Evolutionary conservation across 30 jellyfish, hydroid and myxozoan species (phyloP), one percentile per base, ranked within the genome.

Genomic region (Turritopsis dohrnii): DNA sequence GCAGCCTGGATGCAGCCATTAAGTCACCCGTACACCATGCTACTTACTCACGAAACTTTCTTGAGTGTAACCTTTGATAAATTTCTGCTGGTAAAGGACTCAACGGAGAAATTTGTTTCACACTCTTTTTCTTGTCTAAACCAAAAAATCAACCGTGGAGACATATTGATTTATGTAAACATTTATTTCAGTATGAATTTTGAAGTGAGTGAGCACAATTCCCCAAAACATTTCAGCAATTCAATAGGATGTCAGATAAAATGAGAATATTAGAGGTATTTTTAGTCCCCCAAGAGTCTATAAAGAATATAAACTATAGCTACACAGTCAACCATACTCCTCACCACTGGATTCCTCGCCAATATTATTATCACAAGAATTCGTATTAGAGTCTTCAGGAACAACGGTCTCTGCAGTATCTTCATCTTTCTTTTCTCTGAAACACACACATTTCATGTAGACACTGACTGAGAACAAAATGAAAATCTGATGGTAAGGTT

Each of bases 21-120:
- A n/a, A n/a, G 73, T 60, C 22, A 18, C 19, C 21, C 73, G 21
- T 60, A 60, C 73, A 60, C 19, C 73, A 60, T 0, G 73, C 21
- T 60, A 84, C 96, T 74, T 83, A 93, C 98, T 84, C 96, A 81
- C 98, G 72, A 72, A 93, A 93, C 71, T 88, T 93, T 86, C 98
- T 81, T 30, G 92, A 83, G 74, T 93, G 98, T 1, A 93, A 24
- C 66, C 77, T 81, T 75, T 85, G 52, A 54, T 79, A 30, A 26
- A 88, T 69, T 19, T 77, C 85, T 26, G 74, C 71, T 7, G 98
- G 98, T 4, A 93, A 84, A 29, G 66, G 74, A 18, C 86, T 69
- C 22, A 69, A 69, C 0, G 77, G 9, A n/a, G 8, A 27, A 69
- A 69, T 19, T 16, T 21, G 77, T 19, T 19, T 69, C 8, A n/a